Evolutionary conservation across 2,888 invertebrate species (phyloP).

Genomic region (Orthosia incerta): DNA sequence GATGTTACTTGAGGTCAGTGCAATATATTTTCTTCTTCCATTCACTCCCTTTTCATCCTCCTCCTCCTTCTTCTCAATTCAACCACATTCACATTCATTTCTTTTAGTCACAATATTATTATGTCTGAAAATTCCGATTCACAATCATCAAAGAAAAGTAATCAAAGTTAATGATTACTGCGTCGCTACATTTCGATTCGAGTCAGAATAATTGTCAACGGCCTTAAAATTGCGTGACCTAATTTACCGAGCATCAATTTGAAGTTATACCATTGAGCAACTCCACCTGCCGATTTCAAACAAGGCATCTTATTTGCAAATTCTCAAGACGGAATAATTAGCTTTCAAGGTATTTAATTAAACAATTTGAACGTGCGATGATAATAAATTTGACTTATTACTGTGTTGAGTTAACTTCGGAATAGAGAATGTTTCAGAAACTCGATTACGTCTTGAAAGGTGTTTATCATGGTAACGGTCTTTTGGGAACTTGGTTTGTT

Average conservation of each 20-base stretch:
- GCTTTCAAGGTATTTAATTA: conserved; percentile 68
- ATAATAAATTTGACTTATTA: conserved; percentile 66
- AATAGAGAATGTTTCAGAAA: conserved; percentile 50
- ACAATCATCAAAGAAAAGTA: conserved; percentile 1
- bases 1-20: rapidly evolving
- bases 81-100: neutral
- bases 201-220: conserved; percentile 3
- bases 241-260: conserved; percentile 50
- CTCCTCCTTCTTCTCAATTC: neutral
- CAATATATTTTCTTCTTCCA: neutral
- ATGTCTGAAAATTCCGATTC: neutral
- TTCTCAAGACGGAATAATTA: conserved; percentile 69
- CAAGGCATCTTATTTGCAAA: conserved; percentile 59
- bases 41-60: neutral
- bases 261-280: conserved; percentile 53
- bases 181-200: conserved; percentile 8
- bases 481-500: conserved; percentile 9
- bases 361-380: conserved; percentile 63
- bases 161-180: conserved; percentile 19
- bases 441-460: conserved; percentile 26
- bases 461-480: conserved; percentile 25
- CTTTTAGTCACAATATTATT: neutral
- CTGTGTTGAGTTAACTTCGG: conserved; percentile 39
- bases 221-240: conserved; percentile 34
- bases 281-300: conserved; percentile 57